Percentiles rank a stretch among this genome's conserved stretches.
Evolutionary conservation across 2,888 invertebrate species (phyloP).

Genomic region (Trachelus tabidus): DNA sequence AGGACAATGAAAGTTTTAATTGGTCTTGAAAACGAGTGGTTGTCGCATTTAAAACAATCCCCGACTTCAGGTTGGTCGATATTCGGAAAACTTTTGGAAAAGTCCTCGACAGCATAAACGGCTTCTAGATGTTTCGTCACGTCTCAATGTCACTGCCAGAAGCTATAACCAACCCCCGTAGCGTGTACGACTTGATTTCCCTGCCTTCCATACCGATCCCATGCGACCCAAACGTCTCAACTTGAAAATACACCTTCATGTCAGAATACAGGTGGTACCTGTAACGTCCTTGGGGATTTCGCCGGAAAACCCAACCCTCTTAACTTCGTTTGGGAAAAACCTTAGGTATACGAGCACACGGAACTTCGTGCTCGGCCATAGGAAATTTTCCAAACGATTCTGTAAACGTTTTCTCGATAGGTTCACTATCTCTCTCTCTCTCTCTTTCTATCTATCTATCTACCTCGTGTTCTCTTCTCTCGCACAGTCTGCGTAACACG

Average conservation of each 20-base stretch:
- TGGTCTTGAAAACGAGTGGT: constrained; percentile 56
- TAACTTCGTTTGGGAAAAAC: too few species aligned
- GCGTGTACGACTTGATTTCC: too few species aligned
- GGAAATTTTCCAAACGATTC: too few species aligned
- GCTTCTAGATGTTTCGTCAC: constrained; percentile 15
- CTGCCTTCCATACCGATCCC: too few species aligned
- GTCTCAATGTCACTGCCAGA: constrained; percentile 18
- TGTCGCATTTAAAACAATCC: constrained; percentile 58
- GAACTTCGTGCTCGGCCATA: too few species aligned
- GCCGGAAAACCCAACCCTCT: too few species aligned
- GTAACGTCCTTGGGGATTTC: too few species aligned
- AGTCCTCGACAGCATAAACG: background rate
- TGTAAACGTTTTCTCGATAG: constrained; percentile 2
- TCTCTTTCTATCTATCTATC: background rate
- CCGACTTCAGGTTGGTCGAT: constrained; percentile 35
- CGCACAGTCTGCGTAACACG: constrained; percentile 5
- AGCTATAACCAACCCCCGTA: constrained; percentile 9
- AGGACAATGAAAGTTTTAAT: constrained; percentile 51
- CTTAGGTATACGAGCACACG: too few species aligned
- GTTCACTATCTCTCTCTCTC: background rate
- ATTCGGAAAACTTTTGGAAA: constrained; percentile 19
- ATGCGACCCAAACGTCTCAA: too few species aligned
- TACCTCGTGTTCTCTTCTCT: background rate
- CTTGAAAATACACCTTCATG: too few species aligned
- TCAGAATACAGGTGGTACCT: too few species aligned